Evolutionary conservation across 2,113 vertebrate genomes (phyloP).

Genomic region (Carlito syrichta): DNA sequence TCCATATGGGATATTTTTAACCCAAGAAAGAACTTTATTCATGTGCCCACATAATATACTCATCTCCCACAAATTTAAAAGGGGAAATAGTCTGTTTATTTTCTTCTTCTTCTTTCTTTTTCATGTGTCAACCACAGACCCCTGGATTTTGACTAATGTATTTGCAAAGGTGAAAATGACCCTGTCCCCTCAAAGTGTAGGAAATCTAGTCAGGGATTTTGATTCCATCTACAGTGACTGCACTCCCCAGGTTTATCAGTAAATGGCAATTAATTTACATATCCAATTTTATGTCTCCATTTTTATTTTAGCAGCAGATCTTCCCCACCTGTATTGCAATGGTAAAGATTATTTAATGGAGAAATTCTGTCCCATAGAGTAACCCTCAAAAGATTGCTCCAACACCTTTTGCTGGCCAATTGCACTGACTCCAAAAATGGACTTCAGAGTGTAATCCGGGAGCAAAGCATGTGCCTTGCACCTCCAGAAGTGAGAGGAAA

Average conservation of each 20-base stretch:
- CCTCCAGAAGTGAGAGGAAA: not conserved
- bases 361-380: not conserved
- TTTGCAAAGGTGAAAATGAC: not conserved
- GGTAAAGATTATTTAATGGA: not conserved
- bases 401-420: not conserved
- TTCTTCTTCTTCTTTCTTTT: not conserved
- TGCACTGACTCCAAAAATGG: not conserved
- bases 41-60: not conserved
- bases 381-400: not conserved
- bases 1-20: not conserved
- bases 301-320: not conserved
- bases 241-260: not conserved
- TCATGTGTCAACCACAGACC: not conserved
- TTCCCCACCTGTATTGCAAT: not conserved
- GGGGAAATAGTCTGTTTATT: not conserved
- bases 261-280: not conserved
- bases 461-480: fast-evolving
- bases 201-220: not conserved
- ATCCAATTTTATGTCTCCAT: not conserved
- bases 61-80: not conserved
- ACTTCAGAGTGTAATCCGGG: not conserved
- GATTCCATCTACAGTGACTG: not conserved
- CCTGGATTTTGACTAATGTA: not conserved
- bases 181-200: not conserved
- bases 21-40: not conserved